A percentile compares a stretch with the other conserved stretches of the same genome.
Conservation (phyloP, 2,888 invertebrate species). For the Heliconius aoede region DNA sequence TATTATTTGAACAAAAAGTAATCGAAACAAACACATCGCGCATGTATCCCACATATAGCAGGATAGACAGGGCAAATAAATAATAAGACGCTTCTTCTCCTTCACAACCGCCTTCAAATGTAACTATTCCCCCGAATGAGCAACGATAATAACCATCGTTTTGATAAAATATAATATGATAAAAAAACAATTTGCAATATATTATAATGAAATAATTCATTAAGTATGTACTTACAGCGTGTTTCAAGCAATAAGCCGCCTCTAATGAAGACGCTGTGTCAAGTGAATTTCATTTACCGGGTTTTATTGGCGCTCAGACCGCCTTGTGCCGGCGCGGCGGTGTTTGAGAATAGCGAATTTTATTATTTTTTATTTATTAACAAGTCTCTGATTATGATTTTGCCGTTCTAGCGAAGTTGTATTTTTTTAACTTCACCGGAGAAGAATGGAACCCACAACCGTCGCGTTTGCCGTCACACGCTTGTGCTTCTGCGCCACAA, state of each 20-base stretch:
- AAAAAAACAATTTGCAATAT: not conserved
- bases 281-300: constrained; percentile 37
- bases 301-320: constrained; percentile 37
- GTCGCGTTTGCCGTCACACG: not conserved
- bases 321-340: constrained; percentile 9
- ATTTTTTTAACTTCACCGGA: not conserved
- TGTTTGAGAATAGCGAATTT: not conserved
- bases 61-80: not conserved
- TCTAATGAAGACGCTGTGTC: constrained; percentile 44
- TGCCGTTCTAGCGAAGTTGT: no score
- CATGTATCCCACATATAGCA: not conserved
- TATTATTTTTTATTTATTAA: not conserved
- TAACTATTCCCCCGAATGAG: not conserved
- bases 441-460: not conserved
- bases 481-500: not conserved
- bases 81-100: no score
- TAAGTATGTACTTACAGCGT: constrained; percentile 34
- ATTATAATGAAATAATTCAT: constrained; percentile 19
- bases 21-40: no score
- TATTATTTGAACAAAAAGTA: no score
- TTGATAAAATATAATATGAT: not conserved
- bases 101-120: not conserved
- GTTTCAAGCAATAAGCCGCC: constrained; percentile 43
- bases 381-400: not conserved
- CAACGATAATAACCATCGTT: not conserved